Base-by-base conservation (phyloP, 1,140 invertebrate species). In the Mamestra configurata region DNA sequence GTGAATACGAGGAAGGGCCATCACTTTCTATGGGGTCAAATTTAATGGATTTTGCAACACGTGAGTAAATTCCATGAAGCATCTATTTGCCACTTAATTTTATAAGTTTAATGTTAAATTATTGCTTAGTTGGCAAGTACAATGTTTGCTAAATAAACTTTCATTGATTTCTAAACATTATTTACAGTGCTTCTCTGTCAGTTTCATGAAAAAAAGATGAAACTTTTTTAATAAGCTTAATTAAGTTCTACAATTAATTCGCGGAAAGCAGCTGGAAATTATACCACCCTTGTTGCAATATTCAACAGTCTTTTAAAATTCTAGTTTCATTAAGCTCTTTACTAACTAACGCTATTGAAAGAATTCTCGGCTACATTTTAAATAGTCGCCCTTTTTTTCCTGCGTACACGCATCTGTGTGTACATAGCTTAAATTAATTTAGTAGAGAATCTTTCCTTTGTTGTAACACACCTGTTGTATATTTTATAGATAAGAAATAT, bases 401-500 rank as follows among this genome's bases (percentile, higher is more conserved):
- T 71, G 68, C 68, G 31, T 73, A 57, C 35, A 73, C 49, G 71
- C 71, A 40, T 49, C 40, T 68, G 11, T 68, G 40, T 35, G 72
- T 55, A 61, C n/a, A 35, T 76, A 76, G 35, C 31, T 76, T 51
- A 53, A 78, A 71, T 71, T 79, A 81, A 78, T 64, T 76, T 75
- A 79, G 27, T 72, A 72, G 73, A 81, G 72, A 55, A 66, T 77
- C 64, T 55, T 68, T 37, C 68, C 75, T 71, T 51, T 71, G 24
- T 61, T 76, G 35, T 43, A 5, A 53, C 55, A 35, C 80, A 79
- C 76, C 80, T 81, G 80, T 81, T 79, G 70, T 79, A 68, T 66
- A 70, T 68, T 68, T 57, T 75, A 64, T 66, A 78, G 76, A 81
- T 81, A 79, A 81, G 71, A 73, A 68, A 78, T 51, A 77, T 31